Evolutionary conservation across 2,113 vertebrate genomes (phyloP).

Genomic region (Albula goreensis): DNA sequence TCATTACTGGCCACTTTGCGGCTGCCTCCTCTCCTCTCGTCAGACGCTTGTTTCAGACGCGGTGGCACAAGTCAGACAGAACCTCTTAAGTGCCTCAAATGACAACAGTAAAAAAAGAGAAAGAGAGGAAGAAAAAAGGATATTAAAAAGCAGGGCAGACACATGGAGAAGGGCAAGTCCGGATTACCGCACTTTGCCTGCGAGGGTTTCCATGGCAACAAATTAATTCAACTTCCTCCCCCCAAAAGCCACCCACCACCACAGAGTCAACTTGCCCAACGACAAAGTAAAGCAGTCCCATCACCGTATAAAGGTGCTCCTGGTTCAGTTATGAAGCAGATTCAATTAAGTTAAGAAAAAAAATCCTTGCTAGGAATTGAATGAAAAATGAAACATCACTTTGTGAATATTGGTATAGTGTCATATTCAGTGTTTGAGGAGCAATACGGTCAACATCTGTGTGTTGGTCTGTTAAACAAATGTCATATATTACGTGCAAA

Average conservation of each 20-base stretch:
- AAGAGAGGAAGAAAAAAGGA: background rate
- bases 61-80: background rate
- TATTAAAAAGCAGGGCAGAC: background rate
- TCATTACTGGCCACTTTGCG: too few relatives aligned
- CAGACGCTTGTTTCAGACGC: background rate
- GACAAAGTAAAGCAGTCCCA: constrained; percentile 31
- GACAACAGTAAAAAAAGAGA: background rate
- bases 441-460: background rate
- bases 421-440: background rate
- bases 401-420: background rate
- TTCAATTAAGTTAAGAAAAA: background rate
- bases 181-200: constrained; percentile 18
- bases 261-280: constrained; percentile 28
- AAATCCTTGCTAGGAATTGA: background rate
- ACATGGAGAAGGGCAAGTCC: constrained; percentile 18
- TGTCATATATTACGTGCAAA: background rate
- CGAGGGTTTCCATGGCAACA: constrained; percentile 62
- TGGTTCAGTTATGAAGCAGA: background rate
- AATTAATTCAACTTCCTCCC: constrained; percentile 50
- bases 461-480: background rate
- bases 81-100: constrained; percentile 16
- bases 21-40: background rate
- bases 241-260: constrained; percentile 41
- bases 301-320: background rate
- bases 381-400: background rate